Conservation (phyloP, 2,113 vertebrate genomes). For the Sorex fumeus region DNA sequence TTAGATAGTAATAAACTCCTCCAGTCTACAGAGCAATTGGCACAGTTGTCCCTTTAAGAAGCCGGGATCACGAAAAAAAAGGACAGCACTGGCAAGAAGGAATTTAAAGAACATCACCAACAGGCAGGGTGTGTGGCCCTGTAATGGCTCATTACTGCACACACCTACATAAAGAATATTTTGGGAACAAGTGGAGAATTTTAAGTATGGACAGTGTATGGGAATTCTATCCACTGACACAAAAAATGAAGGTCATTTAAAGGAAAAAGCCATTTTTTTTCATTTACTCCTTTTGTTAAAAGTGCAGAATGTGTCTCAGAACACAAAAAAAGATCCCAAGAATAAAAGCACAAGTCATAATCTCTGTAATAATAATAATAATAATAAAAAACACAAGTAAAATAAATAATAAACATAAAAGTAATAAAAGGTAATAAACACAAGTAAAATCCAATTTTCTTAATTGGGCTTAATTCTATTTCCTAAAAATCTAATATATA, state of each 20-base stretch:
- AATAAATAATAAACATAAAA: background rate
- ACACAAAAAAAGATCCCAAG: conserved; percentile 29
- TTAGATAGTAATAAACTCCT: conserved; percentile 82
- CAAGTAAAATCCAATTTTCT: conserved; percentile 10
- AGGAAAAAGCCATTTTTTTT: conserved; percentile 50
- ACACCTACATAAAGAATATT: conserved; percentile 6
- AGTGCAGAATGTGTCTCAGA: background rate
- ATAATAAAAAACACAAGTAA: background rate
- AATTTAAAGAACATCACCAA: background rate
- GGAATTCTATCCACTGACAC: background rate
- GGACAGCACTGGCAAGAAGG: conserved; percentile 39
- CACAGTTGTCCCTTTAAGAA: conserved; percentile 56
- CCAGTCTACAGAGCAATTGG: conserved; percentile 78
- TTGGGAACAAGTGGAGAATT: background rate
- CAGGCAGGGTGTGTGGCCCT: background rate
- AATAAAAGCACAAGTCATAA: conserved; percentile 25
- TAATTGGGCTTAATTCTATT: conserved; percentile 9
- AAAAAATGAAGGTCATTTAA: conserved; percentile 47
- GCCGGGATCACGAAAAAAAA: conserved; percentile 43
- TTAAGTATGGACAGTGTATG: conserved; percentile 27
- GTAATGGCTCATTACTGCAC: background rate
- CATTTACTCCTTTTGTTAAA: conserved; percentile 62
- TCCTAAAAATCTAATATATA: background rate
- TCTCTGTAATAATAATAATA: background rate
- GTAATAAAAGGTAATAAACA: background rate